A percentile compares a stretch with the other conserved stretches of the same genome.
These are phyloP conservation scores for Syritta pipiens DNA, from an alignment of 2,888 invertebrate genomes.

Conservation along the genomic window DNA sequence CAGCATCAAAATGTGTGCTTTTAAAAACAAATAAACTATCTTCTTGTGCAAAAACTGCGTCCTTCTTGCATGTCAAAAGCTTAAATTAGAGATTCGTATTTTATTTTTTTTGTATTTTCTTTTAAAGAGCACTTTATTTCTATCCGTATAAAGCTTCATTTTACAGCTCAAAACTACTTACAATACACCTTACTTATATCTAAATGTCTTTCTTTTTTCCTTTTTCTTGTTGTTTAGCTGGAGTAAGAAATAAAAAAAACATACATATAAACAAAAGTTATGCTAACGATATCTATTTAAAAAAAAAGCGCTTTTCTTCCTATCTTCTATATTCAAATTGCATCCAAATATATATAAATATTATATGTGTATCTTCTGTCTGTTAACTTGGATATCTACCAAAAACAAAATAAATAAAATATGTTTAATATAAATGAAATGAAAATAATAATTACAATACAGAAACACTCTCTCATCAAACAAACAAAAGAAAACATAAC, in stretches of 20 bases:
- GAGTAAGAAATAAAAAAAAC: slow-evolving; percentile 53
- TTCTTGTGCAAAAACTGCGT: slow-evolving; percentile 4
- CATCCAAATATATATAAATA: slow-evolving; percentile 70
- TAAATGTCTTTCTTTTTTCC: slow-evolving; percentile 68
- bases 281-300: slow-evolving; percentile 66
- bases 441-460: slow-evolving; percentile 24
- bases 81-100: background rate
- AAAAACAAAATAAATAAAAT: slow-evolving; percentile 31
- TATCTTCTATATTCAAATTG: slow-evolving; percentile 68
- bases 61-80: slow-evolving; percentile 38
- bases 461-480: slow-evolving; percentile 37
- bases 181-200: slow-evolving; percentile 66
- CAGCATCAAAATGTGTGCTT: slow-evolving; percentile 32
- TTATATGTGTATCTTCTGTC: slow-evolving; percentile 68
- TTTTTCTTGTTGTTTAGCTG: slow-evolving; percentile 68
- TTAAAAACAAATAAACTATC: background rate
- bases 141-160: slow-evolving; percentile 22
- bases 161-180: slow-evolving; percentile 51
- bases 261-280: slow-evolving; percentile 42
- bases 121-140: slow-evolving; percentile 55
- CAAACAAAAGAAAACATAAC: slow-evolving; percentile 48
- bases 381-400: slow-evolving; percentile 49
- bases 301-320: slow-evolving; percentile 60
- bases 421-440: slow-evolving; percentile 21
- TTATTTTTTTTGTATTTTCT: slow-evolving; percentile 7